These are phyloP conservation scores for Tuta absoluta DNA, from an alignment of 2,888 invertebrate genomes.

Conservation along the genomic window DNA sequence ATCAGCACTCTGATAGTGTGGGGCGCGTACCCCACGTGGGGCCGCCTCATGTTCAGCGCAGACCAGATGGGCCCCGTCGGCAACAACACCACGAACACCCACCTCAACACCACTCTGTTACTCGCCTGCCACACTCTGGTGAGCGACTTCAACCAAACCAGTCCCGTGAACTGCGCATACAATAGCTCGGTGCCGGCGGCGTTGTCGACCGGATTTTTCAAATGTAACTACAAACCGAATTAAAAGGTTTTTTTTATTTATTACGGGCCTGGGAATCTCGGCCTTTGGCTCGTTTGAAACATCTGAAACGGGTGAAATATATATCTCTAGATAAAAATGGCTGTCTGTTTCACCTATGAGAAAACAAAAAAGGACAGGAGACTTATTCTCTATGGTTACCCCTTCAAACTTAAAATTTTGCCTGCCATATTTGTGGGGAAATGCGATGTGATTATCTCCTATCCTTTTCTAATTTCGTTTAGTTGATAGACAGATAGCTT, in stretches of 20 bases:
- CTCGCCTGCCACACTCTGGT: conserved; percentile 43
- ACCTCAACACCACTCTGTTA: conserved; percentile 38
- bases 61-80: conserved; percentile 35
- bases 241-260: neutral
- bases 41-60: conserved; percentile 82
- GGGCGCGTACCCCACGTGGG: conserved; percentile 88
- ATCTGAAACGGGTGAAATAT: neutral
- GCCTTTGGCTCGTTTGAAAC: conserved; percentile 16
- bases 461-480: too few species aligned
- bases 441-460: too few species aligned
- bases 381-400: too few species aligned
- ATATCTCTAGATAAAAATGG: too few species aligned
- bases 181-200: conserved; percentile 33
- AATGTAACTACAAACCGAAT: conserved; percentile 45
- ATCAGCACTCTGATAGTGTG: conserved; percentile 87
- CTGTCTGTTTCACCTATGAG: too few species aligned
- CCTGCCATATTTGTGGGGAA: too few species aligned
- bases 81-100: conserved; percentile 28
- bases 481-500: too few species aligned
- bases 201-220: conserved; percentile 44
- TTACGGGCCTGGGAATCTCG: neutral
- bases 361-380: too few species aligned
- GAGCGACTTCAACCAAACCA: conserved; percentile 33
- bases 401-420: too few species aligned
- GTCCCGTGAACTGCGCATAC: conserved; percentile 50